A percentile compares a stretch with the other conserved stretches of the same genome.
Evolutionary conservation across 2,797 vertebrate species (phyloP).

Genomic region (Morelia viridis): DNA sequence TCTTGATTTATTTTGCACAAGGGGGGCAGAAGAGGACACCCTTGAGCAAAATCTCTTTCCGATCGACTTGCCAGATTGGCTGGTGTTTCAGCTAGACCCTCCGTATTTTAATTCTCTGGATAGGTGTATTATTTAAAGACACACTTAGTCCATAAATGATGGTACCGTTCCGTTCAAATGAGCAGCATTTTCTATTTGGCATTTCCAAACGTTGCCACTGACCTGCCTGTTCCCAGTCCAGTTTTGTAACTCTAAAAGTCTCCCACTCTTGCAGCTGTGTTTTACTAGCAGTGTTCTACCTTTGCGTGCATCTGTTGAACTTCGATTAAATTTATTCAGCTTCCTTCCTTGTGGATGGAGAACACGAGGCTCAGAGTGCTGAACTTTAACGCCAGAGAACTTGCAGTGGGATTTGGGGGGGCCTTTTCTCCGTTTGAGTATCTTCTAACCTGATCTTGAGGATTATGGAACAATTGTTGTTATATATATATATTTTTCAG

Average conservation of each 20-base stretch:
- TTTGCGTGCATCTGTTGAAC: neutral
- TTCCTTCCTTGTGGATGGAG: neutral
- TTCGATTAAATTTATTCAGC: neutral
- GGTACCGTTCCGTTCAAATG: neutral
- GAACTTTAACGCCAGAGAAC: no score
- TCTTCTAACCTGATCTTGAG: no score
- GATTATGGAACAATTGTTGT: no score
- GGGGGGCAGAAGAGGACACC: neutral
- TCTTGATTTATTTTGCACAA: slow-evolving; percentile 15
- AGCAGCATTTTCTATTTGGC: no score
- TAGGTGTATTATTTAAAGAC: slow-evolving; percentile 22
- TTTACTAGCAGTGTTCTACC: neutral
- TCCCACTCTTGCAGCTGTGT: no score
- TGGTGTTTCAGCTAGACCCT: neutral
- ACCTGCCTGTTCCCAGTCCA: neutral
- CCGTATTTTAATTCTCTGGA: slow-evolving; percentile 29
- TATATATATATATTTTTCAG: no score
- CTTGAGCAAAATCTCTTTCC: neutral
- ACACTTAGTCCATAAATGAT: neutral
- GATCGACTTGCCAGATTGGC: slow-evolving; percentile 15
- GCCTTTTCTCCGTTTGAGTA: no score
- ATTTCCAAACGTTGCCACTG: neutral
- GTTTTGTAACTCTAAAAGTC: neutral
- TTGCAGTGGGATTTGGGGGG: no score
- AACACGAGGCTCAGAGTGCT: no score